phyloP scores from a whole-genome alignment of 2,888 invertebrate species.

The Teinopalpus imperialis region DNA sequence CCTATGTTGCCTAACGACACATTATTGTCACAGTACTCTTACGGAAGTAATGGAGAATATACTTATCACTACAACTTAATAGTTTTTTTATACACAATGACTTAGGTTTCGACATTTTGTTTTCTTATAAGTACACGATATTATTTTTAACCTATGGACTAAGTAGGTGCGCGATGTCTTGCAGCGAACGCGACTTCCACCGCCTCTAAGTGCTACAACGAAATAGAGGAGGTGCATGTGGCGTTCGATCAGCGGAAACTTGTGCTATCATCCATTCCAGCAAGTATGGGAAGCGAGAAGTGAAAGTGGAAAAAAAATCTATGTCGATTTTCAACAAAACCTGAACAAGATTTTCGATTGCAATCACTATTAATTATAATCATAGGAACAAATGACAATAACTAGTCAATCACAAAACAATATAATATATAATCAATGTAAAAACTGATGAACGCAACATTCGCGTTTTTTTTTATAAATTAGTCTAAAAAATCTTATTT shows the following conservation, averaged over 20 bases:
- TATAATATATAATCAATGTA: constrained; percentile 59
- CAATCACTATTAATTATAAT: constrained; percentile 65
- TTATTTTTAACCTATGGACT: constrained; percentile 70
- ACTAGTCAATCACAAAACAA: constrained; percentile 77
- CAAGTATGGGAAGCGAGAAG: constrained; percentile 50
- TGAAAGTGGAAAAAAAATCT: constrained; percentile 61
- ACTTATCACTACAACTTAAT: constrained; percentile 75
- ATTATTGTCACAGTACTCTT: constrained; percentile 74
- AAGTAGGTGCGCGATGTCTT: constrained; percentile 70
- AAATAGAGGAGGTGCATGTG: constrained; percentile 39
- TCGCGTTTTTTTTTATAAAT: constrained; percentile 61
- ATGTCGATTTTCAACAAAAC: constrained; percentile 78
- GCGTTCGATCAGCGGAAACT: constrained; percentile 56
- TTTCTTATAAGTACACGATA: constrained; percentile 78
- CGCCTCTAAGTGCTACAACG: constrained; percentile 35
- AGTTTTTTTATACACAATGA: constrained; percentile 79
- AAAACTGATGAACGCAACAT: constrained; percentile 68
- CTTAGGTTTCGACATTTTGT: constrained; percentile 82
- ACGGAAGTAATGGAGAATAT: constrained; percentile 77
- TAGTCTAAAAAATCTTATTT: constrained; percentile 62
- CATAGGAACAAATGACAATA: constrained; percentile 79
- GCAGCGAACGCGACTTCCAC: constrained; percentile 43
- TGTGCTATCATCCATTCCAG: constrained; percentile 51
- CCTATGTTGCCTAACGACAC: constrained; percentile 72
- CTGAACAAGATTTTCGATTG: constrained; percentile 70